Conservation (phyloP, 1,140 invertebrate species). For the Nasonia longicornis region DNA sequence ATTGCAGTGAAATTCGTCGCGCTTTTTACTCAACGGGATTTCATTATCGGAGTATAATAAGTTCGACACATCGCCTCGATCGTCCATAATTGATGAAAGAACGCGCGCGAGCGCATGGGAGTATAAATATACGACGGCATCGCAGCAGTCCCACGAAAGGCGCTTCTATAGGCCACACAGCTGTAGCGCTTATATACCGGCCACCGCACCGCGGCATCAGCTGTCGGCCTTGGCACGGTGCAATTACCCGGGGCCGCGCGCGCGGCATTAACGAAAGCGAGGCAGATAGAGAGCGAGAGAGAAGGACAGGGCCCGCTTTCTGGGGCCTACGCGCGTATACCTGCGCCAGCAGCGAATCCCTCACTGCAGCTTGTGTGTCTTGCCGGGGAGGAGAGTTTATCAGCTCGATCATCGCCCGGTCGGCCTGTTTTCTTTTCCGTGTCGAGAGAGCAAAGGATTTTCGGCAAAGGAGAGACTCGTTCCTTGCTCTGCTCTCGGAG, state of each 20-base stretch:
- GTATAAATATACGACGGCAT: neutral
- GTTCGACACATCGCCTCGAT: too few relatives aligned
- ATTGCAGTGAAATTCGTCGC: too few relatives aligned
- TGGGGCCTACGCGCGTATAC: neutral
- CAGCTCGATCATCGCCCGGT: neutral
- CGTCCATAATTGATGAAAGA: too few relatives aligned
- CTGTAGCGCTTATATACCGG: constrained; percentile 46
- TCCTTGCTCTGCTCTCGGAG: too few relatives aligned
- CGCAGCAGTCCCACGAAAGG: neutral
- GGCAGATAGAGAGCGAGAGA: constrained; percentile 25
- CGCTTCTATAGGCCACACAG: constrained; percentile 50
- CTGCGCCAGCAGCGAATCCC: neutral
- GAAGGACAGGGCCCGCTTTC: constrained; percentile 21
- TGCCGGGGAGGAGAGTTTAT: neutral
- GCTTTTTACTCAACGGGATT: too few relatives aligned
- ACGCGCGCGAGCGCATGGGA: neutral
- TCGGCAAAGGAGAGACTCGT: neutral
- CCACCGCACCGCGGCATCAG: constrained; percentile 62
- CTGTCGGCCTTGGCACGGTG: constrained; percentile 69
- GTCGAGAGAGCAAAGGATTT: neutral
- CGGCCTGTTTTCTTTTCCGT: neutral
- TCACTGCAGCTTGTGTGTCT: neutral
- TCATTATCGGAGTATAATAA: too few relatives aligned
- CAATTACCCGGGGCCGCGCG: constrained; percentile 63
- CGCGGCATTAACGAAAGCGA: constrained; percentile 57